Evolutionary conservation across 2,797 vertebrate genomes (phyloP).

Genomic region (Megaceryle alcyon): DNA sequence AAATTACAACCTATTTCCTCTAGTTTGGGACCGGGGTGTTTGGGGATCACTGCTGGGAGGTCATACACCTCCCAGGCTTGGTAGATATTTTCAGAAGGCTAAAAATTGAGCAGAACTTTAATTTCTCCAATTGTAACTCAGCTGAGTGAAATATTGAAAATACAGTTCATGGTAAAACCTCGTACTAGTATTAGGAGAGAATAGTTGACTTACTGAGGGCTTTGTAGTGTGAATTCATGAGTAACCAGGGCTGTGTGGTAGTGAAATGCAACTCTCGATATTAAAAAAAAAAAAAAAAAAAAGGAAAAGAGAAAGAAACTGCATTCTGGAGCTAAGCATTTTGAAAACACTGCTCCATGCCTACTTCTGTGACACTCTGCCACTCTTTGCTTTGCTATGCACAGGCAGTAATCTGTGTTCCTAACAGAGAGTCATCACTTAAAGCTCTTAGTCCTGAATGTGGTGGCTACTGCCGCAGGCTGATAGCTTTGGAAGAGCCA

Average conservation of each 20-base stretch:
- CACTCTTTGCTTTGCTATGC: not conserved
- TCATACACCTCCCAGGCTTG: conserved; percentile 14
- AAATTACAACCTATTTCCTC: conserved; percentile 51
- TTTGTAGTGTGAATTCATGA: not conserved
- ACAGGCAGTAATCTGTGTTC: not conserved
- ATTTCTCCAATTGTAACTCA: not conserved
- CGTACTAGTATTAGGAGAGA: not conserved
- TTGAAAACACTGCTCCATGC: not conserved
- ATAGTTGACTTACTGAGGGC: not conserved
- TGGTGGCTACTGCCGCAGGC: not conserved
- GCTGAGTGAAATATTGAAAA: not conserved
- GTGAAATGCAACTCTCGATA: not conserved
- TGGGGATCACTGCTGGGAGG: conserved; percentile 40
- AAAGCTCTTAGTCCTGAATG: not conserved
- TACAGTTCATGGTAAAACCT: not conserved
- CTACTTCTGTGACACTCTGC: not conserved
- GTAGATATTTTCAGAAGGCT: conserved; percentile 8
- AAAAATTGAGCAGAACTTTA: not conserved
- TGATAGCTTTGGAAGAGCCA: not conserved
- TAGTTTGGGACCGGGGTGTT: conserved; percentile 38
- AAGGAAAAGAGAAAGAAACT: not conserved
- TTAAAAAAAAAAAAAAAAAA: not conserved
- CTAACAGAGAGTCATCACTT: not conserved
- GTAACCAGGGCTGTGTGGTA: not conserved
- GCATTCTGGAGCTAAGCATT: not conserved